Conservation (phyloP, 2,888 invertebrate species). For the Atrina japonica region DNA sequence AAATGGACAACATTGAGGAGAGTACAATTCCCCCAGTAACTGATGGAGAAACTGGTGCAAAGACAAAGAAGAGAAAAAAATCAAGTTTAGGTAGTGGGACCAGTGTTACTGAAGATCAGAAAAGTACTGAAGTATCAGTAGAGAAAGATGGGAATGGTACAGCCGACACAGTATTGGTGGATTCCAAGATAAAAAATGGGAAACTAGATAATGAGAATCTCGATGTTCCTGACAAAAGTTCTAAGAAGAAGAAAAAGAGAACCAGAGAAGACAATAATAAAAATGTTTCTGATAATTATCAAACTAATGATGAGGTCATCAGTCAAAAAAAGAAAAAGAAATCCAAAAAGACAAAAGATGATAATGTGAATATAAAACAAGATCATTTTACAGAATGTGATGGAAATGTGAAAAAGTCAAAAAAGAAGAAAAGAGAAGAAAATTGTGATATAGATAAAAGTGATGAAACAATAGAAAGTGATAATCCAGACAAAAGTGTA, state of each 20-base stretch:
- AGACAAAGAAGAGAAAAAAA: too few species aligned
- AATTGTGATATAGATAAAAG: neutral
- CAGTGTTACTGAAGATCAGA: too few species aligned
- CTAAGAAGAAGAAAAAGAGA: constrained; percentile 40
- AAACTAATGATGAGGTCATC: constrained; percentile 5
- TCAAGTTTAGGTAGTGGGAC: too few species aligned
- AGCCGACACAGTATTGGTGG: too few species aligned
- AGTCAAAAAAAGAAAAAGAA: constrained; percentile 20
- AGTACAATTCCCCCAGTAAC: too few species aligned
- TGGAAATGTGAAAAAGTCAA: neutral
- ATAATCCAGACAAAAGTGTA: neutral
- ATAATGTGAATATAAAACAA: neutral
- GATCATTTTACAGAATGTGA: neutral
- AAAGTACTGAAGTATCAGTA: too few species aligned
- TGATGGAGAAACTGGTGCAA: too few species aligned
- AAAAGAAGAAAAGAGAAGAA: constrained; percentile 8
- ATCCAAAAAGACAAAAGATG: neutral
- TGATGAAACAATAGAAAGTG: too few species aligned
- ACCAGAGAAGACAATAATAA: constrained; percentile 29
- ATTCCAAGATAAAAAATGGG: too few species aligned
- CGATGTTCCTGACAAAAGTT: neutral
- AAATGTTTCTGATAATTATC: neutral
- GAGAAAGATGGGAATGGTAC: too few species aligned
- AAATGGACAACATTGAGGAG: too few species aligned
- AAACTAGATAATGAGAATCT: too few species aligned